Conservation (phyloP, 2,888 invertebrate genomes). For the Psylliodes chrysocephalus region DNA sequence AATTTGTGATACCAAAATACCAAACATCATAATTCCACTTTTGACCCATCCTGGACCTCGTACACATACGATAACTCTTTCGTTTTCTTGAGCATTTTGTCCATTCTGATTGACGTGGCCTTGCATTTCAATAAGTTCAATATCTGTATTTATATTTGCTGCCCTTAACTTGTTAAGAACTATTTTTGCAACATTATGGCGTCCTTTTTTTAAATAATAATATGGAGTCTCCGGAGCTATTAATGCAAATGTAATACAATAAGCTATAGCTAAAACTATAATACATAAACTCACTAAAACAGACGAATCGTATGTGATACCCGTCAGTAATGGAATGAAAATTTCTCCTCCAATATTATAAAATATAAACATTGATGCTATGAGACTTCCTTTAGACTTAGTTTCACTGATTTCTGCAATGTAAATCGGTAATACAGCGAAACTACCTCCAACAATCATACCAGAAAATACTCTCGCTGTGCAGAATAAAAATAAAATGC, state of each 20-base stretch:
- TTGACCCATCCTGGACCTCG: not conserved
- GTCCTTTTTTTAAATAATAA: not conserved
- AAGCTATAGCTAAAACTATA: too few species aligned
- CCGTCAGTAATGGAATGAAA: too few species aligned
- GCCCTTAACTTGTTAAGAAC: not conserved
- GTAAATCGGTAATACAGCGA: constrained; percentile 5
- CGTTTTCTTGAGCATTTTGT: not conserved
- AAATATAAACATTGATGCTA: not conserved
- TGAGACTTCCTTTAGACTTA: not conserved
- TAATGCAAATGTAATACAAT: not conserved
- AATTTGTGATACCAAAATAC: not conserved
- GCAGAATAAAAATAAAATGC: not conserved
- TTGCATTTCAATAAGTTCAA: not conserved
- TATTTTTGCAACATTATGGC: not conserved
- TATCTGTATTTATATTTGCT: not conserved
- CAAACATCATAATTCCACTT: not conserved
- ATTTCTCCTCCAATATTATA: too few species aligned
- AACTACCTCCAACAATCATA: not conserved
- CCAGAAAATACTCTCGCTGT: not conserved
- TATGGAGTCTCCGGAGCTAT: not conserved
- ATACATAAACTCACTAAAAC: too few species aligned
- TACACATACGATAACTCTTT: constrained; percentile 13
- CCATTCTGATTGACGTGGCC: not conserved
- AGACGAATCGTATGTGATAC: too few species aligned
- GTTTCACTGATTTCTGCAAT: constrained; percentile 6